These are phyloP conservation scores for Acleris laterana DNA, from an alignment of 2,888 invertebrate species.

Conservation along the genomic window DNA sequence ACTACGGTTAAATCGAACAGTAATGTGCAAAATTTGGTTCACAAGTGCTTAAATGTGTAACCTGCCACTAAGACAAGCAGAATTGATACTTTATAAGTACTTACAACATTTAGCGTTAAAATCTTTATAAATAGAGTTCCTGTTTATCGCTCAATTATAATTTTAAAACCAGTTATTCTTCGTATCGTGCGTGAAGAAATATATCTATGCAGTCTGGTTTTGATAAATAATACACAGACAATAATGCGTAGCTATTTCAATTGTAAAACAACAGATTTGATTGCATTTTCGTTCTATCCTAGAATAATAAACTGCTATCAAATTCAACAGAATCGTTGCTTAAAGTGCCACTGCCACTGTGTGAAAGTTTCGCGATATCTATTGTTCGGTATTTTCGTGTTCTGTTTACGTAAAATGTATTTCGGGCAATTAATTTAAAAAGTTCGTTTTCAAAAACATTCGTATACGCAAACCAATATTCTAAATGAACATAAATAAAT, in stretches of 20 bases:
- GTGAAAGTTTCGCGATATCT: too few relatives aligned
- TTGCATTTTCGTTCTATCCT: constrained; percentile 1
- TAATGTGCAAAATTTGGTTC: background rate
- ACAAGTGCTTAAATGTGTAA: too few relatives aligned
- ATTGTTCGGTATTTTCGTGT: too few relatives aligned
- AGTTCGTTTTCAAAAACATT: too few relatives aligned
- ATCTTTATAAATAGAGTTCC: constrained; percentile 1
- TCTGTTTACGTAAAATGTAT: too few relatives aligned
- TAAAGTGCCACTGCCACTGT: too few relatives aligned
- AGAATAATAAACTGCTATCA: background rate
- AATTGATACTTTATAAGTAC: background rate
- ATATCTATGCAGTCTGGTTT: constrained; percentile 21
- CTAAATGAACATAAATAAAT: too few relatives aligned
- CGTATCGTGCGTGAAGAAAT: constrained; percentile 11
- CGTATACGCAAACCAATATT: too few relatives aligned
- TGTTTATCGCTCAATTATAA: background rate
- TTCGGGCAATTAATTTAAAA: too few relatives aligned
- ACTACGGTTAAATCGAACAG: constrained; percentile 27
- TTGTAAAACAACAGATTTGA: constrained; percentile 22
- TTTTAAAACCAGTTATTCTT: constrained; percentile 9
- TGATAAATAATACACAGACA: background rate
- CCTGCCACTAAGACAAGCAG: too few relatives aligned
- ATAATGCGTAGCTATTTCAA: constrained; percentile 11
- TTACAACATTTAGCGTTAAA: background rate
- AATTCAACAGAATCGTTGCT: background rate